Evolutionary conservation across 2,797 vertebrate species (phyloP), one percentile per base, ranked within the genome.

Genomic region (Orientallactaga sibirica): DNA sequence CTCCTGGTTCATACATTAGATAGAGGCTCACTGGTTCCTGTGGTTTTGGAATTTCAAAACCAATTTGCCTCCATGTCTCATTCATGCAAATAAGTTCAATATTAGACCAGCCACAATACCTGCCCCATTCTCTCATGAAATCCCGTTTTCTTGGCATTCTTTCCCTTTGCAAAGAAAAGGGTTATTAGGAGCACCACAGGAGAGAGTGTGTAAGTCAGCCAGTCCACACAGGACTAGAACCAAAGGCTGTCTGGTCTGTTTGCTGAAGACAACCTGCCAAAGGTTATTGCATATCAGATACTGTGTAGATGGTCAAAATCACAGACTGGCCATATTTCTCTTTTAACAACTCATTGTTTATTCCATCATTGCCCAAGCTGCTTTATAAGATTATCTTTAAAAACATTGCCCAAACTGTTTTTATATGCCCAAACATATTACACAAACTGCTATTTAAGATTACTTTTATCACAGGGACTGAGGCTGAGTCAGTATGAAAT

Each of bases 381-480:
- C 41, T 52, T 91, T 68, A 75, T 77, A 33, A 86, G 33, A 79
- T 90, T 73, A 11, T 80, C 76, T 92, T 90, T 75, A 7, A 29
- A 85, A 85, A 85, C 18, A 33, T 67, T 79, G n/a, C 76, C 88
- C 71, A 78, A 43, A 88, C 41, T 90, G 27, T 61, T 85, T 95
- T 52, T 58, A 37, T 95, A 71, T 79, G 71, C 55, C 37, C 70
- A 43, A 90, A 52, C 52, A 80, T n/a, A 73, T 55, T 78, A 48
- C 25, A 62, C 52, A 81, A 52, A 95, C 74, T 84, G 55, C 8
- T 78, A 84, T 41, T 61, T 68, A 67, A 75, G 73, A 84, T 93
- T 82, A 75, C 87, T 95, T 95, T 95, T 92, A 62, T 92, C 73
- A 18, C 33, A 68, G 58, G 18, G 11, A 75, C 87, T 62, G 73